Evolutionary conservation across 2,113 vertebrate genomes (phyloP).

Genomic region (Xiphias gladius): DNA sequence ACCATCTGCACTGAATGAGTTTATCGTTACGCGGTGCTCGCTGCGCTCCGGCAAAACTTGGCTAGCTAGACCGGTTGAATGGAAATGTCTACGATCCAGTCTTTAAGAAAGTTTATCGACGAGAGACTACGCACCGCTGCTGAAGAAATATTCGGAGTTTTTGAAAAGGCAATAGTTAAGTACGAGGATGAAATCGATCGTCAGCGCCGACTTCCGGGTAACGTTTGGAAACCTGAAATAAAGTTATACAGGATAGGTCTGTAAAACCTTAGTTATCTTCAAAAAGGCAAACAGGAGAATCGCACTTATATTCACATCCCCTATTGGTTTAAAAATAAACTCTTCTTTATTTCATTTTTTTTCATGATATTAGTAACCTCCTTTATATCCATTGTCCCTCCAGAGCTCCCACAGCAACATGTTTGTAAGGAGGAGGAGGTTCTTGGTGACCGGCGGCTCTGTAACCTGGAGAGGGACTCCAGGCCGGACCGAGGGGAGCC

Average conservation of each 20-base stretch:
- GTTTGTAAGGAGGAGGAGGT: background rate
- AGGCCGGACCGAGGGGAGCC: no score
- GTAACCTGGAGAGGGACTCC: no score
- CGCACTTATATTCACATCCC: no score
- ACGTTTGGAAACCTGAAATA: conserved; percentile 40
- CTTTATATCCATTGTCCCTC: background rate
- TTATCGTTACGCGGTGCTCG: no score
- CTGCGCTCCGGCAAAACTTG: no score
- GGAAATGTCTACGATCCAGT: conserved; percentile 28
- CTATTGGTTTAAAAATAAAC: no score
- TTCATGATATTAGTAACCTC: background rate
- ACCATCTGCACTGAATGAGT: no score
- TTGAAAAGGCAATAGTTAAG: conserved; percentile 33
- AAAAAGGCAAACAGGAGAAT: no score
- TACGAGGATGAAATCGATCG: conserved; percentile 42
- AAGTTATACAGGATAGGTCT: conserved; percentile 36
- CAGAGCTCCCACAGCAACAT: conserved; percentile 33
- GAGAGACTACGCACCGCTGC: conserved; percentile 49
- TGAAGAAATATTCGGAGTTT: conserved; percentile 48
- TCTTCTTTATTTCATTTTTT: no score
- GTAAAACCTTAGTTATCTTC: background rate
- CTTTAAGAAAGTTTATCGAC: conserved; percentile 36
- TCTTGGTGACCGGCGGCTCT: no score
- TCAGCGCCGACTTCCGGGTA: background rate
- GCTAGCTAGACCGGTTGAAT: no score